Conservation (phyloP, 1,140 invertebrate genomes). For the Geopemphigus sp. region DNA sequence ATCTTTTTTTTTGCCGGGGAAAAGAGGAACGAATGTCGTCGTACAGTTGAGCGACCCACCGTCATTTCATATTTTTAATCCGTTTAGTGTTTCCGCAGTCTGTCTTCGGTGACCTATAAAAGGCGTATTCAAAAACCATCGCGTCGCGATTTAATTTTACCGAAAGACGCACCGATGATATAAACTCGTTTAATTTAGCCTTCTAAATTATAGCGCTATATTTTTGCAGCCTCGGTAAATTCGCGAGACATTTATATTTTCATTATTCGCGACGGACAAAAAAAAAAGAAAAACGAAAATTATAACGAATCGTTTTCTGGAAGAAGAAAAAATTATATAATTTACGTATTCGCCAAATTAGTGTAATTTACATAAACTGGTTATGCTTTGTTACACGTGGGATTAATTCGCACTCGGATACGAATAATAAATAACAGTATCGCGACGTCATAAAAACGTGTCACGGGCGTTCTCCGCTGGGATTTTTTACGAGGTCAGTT, state of each 20-base stretch:
- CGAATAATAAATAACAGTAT: background rate
- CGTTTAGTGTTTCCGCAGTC: constrained; percentile 5
- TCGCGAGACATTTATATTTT: too few relatives aligned
- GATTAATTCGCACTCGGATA: background rate
- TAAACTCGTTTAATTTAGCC: constrained; percentile 17
- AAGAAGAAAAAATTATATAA: too few relatives aligned
- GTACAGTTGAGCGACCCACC: background rate
- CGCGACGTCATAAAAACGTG: background rate
- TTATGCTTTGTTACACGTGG: constrained; percentile 15
- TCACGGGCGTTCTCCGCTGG: background rate
- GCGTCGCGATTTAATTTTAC: background rate
- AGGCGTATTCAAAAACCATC: background rate
- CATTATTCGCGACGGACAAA: too few relatives aligned
- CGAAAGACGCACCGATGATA: background rate
- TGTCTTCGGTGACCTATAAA: constrained; percentile 5
- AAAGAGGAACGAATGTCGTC: background rate
- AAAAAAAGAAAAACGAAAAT: too few relatives aligned
- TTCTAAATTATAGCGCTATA: background rate
- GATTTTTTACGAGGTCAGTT: background rate
- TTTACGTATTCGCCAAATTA: background rate
- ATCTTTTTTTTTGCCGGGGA: constrained; percentile 1
- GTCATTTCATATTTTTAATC: constrained; percentile 12
- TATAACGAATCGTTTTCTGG: too few relatives aligned
- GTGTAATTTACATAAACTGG: background rate
- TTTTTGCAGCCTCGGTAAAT: background rate